Percentiles rank a stretch among this genome's conserved stretches.
Conservation (phyloP, 23 tunicate species). For the Halocynthia aurantium region DNA sequence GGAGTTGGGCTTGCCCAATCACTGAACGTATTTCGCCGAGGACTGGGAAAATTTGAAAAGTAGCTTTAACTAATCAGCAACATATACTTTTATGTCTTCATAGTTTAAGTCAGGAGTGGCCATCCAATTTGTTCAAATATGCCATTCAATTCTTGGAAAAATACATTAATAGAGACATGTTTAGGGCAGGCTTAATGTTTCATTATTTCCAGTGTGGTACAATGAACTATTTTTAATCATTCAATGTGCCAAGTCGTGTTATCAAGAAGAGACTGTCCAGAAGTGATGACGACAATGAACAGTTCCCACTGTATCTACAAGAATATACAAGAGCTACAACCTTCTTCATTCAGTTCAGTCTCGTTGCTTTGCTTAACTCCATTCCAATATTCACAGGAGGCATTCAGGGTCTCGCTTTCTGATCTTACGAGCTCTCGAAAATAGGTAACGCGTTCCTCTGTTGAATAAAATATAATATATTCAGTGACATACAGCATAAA, state of each 20-base stretch:
- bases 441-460: background rate
- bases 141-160: background rate
- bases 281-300: too few species aligned
- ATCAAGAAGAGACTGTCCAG: too few species aligned
- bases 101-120: too few species aligned
- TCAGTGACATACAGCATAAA: background rate
- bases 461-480: background rate
- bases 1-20: conserved; percentile 66
- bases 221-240: too few species aligned
- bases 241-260: too few species aligned
- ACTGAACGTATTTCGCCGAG: conserved; percentile 80
- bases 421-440: background rate
- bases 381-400: background rate
- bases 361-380: background rate
- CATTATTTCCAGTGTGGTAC: too few species aligned
- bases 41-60: background rate
- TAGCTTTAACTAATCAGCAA: too few species aligned
- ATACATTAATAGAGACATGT: background rate
- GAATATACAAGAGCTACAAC: background rate
- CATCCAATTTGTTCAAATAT: background rate
- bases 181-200: too few species aligned
- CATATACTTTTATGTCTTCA: too few species aligned
- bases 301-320: too few species aligned
- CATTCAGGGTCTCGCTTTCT: background rate
- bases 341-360: background rate